A percentile compares a stretch with the other conserved stretches of the same genome.
Conservation (phyloP, 1,140 invertebrate genomes). For the Octopus sinensis region DNA sequence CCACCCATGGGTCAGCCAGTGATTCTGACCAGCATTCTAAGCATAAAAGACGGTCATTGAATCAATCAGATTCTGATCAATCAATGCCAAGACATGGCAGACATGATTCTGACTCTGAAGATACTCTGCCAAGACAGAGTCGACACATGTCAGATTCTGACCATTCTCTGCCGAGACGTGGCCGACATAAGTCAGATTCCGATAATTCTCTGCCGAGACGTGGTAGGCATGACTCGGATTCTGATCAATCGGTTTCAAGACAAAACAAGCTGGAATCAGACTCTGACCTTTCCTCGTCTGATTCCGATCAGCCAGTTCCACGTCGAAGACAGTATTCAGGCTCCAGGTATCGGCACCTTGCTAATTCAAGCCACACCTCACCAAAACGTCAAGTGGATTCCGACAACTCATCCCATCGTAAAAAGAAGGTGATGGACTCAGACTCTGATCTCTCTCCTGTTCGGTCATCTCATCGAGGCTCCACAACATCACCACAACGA, state of each 20-base stretch:
- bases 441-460: conserved; percentile 30
- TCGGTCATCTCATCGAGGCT: neutral
- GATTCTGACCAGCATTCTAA: conserved; percentile 29
- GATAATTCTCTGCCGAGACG: conserved; percentile 29
- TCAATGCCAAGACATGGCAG: conserved; percentile 25
- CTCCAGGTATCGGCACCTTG: neutral
- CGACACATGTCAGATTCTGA: conserved; percentile 42
- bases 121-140: conserved; percentile 34
- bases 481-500: neutral
- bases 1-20: conserved; percentile 29
- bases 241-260: conserved; percentile 43
- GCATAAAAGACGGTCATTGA: neutral
- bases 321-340: conserved; percentile 35
- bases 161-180: conserved; percentile 34
- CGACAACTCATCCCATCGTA: conserved; percentile 19
- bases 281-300: conserved; percentile 22
- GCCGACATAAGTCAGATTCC: conserved; percentile 35
- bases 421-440: conserved; percentile 17
- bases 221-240: conserved; percentile 39
- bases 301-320: conserved; percentile 49
- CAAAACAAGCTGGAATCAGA: conserved; percentile 25
- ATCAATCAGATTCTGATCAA: conserved; percentile 27
- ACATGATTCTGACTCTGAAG: conserved; percentile 47
- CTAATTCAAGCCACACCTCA: neutral
- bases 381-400: neutral